phyloP scores from a whole-genome alignment of 2,888 invertebrate genomes.

The Notodonta ziczac region DNA sequence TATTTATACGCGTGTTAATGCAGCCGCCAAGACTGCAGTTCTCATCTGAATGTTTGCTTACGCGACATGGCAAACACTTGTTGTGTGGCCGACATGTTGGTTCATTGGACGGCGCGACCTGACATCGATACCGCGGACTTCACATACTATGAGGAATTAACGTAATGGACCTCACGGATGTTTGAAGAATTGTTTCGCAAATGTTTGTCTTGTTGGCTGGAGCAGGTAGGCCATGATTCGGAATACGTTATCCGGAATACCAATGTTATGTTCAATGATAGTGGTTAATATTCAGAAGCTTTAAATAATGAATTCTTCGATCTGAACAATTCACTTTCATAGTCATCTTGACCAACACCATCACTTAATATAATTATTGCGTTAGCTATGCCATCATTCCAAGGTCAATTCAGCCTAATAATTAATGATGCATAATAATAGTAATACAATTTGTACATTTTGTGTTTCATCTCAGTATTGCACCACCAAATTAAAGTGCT shows the following conservation, averaged over 20 bases:
- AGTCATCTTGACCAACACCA: background rate
- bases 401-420: background rate
- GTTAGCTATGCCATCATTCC: background rate
- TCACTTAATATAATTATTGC: background rate
- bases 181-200: background rate
- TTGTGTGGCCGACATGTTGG: constrained; percentile 7
- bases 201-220: background rate
- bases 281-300: too few species aligned
- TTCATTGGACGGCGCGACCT: background rate
- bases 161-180: background rate
- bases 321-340: background rate
- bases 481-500: background rate
- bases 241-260: too few species aligned
- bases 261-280: too few species aligned
- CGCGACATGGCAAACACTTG: constrained; percentile 13
- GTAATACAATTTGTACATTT: background rate
- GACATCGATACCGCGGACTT: background rate
- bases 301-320: background rate
- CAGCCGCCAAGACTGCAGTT: constrained; percentile 7
- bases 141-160: too few species aligned
- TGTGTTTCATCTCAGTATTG: background rate
- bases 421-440: background rate
- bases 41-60: constrained; percentile 22
- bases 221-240: too few species aligned
- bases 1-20: constrained; percentile 11